A percentile compares a stretch with the other conserved stretches of the same genome.
Conservation (phyloP, 2,797 vertebrate genomes). For the Masticophis lateralis region DNA sequence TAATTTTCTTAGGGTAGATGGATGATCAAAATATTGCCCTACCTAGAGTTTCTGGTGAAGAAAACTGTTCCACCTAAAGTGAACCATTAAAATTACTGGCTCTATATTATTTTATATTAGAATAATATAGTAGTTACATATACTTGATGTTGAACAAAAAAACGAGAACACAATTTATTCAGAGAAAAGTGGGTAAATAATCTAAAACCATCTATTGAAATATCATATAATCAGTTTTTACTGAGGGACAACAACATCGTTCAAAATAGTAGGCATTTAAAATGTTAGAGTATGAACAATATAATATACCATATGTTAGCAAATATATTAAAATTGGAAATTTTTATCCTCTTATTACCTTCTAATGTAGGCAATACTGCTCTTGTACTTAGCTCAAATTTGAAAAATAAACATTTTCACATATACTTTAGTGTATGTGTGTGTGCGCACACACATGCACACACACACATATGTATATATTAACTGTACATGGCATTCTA, state of each 20-base stretch:
- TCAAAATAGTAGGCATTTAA: neutral
- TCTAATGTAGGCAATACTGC: neutral
- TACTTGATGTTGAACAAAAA: neutral
- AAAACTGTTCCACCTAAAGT: neutral
- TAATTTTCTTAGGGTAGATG: neutral
- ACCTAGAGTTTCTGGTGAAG: neutral
- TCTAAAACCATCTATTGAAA: neutral
- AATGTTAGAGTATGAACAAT: neutral
- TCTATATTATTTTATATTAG: neutral
- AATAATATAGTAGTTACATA: neutral
- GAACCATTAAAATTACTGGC: neutral
- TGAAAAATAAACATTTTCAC: neutral
- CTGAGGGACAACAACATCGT: neutral
- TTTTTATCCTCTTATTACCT: neutral
- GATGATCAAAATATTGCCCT: neutral
- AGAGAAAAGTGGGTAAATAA: neutral
- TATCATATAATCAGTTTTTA: neutral
- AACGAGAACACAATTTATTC: neutral
- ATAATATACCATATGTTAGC: neutral
- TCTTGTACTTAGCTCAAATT: neutral
- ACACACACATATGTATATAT: neutral
- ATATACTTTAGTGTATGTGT: neutral
- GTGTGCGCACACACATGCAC: accelerated
- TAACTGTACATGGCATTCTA: neutral
- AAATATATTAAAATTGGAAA: neutral